Evolutionary conservation across 2,888 invertebrate genomes (phyloP), one percentile per base, ranked within the genome.

Genomic region (Neelides folsomi): DNA sequence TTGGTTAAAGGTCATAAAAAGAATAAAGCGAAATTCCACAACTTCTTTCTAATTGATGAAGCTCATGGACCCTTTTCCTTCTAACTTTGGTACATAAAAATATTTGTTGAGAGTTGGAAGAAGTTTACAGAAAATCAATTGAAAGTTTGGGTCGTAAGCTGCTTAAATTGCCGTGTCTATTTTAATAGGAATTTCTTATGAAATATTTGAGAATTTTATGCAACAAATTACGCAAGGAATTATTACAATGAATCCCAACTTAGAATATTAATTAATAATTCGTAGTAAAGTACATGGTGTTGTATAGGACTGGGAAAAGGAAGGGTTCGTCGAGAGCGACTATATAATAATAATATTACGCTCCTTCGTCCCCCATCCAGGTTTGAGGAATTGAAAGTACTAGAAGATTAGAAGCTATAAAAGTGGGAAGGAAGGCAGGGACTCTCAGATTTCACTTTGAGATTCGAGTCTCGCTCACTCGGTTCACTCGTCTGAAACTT

Each of bases 401-500:
- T 52, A 52, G 37, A 48, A 52, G 52, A 52, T 52, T 52, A 52
- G 52, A 52, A 38, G 48, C 48, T 52, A 48, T 52, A 52, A 52
- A 52, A 52, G 48, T 52, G 52, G 48, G 47, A 42, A 45, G 53
- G 34, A 42, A 49, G 53, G 27, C 39, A 47, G 47, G 40, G 46
- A 47, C 49, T 49, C 51, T 52, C 53, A 48, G 53, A 52, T 52
- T 55, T 55, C 55, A 55, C 47, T 51, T 55, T 52, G 55, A 55
- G 55, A 55, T 55, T 55, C 55, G 52, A 55, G 55, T 55, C 55
- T 52, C 55, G 55, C 55, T 52, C 52, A 49, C 55, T 54, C 54
- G 48, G 50, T 47, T 52, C 55, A 55, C 49, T 55, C 52, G 49
- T 44, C 51, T 53, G 55, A 55, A 55, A 55, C 55, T 55, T 55